Base-by-base conservation (phyloP, 2,113 vertebrate genomes). In the Ptyas mucosa region DNA sequence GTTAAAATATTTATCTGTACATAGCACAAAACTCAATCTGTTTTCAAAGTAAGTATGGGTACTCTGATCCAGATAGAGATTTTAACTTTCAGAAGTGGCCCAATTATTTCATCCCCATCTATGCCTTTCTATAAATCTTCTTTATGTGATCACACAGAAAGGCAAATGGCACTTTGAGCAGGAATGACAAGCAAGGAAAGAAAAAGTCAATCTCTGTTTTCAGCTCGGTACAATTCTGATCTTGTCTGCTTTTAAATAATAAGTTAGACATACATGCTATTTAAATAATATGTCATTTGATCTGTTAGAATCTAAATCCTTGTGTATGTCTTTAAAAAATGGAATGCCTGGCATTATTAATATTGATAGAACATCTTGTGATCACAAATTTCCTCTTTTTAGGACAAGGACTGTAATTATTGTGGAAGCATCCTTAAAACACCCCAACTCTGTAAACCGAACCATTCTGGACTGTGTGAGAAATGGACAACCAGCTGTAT, bases 401-500 rank as follows among this genome's bases (percentile, higher is more conserved):
- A 99, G 99, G 97, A 98, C 99, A 91, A 99, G 98, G 87, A 98
- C 99, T 0, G 98, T 99, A 87, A 96, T 99, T 95, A 98, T 97
- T 96, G 98, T 99, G 81, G 97, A 98, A 93, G 98, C 98, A 26
- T 97, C 96, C 75, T 97, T 99, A 96, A 94, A 94, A 8, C 97
- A 99, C 94, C 98, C 98, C 3, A 95, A 96, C 89, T 97, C 98
- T 91, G 95, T 99, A 94, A 99, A 99, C 92, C 97, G 97, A 90
- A 98, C 96, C 39, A 96, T 97, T 92, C 95, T 97, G 55, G 96
- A 98, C 91, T 99, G 99, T 91, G 2, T 54, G 46, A 98, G 98
- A 95, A 98, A 96, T 92, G 98, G 97, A 90, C 96, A 96, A 89
- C 98, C 98, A 46, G 97, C 98, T 1, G 96, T 97, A 87, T 99